Base-by-base conservation (phyloP, 2,888 invertebrate species). In the Limnephilus auricula region DNA sequence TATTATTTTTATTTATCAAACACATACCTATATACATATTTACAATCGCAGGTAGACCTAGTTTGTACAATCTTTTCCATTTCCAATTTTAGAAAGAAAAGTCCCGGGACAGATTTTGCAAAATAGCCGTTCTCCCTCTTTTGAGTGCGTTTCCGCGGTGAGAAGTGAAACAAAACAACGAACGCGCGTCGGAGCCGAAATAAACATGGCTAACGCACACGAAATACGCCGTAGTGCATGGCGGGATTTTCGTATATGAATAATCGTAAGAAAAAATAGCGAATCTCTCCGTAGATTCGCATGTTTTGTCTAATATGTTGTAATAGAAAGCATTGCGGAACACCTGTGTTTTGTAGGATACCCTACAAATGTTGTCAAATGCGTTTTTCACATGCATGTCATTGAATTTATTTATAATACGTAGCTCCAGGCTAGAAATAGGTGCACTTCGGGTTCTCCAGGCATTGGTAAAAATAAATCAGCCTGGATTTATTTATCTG, bases 391-490 rank as follows among this genome's bases (percentile, higher is more conserved):
- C 88, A 90, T 90, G 90, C 50, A 90, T 92, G 92, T 92, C 92
- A 92, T 92, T 92, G 92, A 92, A 92, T 92, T 90, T 92, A 92
- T 92, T 92, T 92, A 90, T 92, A 92, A 92, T 87, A 91, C 90
- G 79, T 50, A 96, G 96, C 96, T 93, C 93, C 93, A 93, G 93
- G 96, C 96, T 96, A 96, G 96, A 96, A 96, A 96, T 96, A 96
- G 96, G 96, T 95, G 94, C 95, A 92, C 92, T 90, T 92, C 95
- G 91, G 95, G 95, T 96, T 96, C 96, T 96, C 96, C 96, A 96
- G 96, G 96, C 96, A 89, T 90, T 94, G 95, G 95, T 95, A 94
- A 95, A 96, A 96, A 96, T 96, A 96, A 96, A 96, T 95, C 95
- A 95, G 95, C 95, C 96, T 96, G 96, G 96, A 96, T 95, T 94